A percentile compares a stretch with the other conserved stretches of the same genome.
These are phyloP conservation scores for Chelon auratus DNA, from an alignment of 2,797 vertebrate species.

Conservation along the genomic window DNA sequence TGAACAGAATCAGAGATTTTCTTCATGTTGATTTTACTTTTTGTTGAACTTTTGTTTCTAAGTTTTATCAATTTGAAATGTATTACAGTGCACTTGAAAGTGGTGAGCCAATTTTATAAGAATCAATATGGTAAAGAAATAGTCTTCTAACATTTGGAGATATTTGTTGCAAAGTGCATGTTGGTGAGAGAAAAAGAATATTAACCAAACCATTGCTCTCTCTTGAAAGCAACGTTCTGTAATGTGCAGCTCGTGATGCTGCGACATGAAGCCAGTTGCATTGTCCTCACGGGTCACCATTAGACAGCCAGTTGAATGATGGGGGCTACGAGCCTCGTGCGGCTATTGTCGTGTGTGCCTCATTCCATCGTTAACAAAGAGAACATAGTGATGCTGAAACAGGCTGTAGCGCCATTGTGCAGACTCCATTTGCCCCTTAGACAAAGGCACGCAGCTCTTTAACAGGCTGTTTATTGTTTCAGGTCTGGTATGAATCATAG, in stretches of 20 bases:
- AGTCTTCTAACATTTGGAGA: neutral
- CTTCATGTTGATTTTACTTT: too few species aligned
- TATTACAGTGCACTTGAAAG: too few species aligned
- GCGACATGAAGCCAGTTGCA: slow-evolving; percentile 34
- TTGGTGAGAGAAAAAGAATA: slow-evolving; percentile 9
- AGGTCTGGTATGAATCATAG: slow-evolving; percentile 5
- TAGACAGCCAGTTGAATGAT: slow-evolving; percentile 51
- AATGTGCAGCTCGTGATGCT: slow-evolving; percentile 18
- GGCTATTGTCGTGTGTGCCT: slow-evolving; percentile 57
- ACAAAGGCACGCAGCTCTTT: slow-evolving; percentile 47
- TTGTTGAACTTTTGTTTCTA: too few species aligned
- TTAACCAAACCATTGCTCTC: slow-evolving; percentile 17
- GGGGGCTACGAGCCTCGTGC: slow-evolving; percentile 36
- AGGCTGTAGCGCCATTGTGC: slow-evolving; percentile 54
- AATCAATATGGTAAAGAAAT: too few species aligned
- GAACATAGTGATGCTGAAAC: slow-evolving; percentile 62
- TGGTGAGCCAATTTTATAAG: too few species aligned
- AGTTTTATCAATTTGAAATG: too few species aligned
- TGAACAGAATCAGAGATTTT: too few species aligned
- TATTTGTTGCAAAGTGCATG: slow-evolving; percentile 7
- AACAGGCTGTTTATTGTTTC: slow-evolving; percentile 48
- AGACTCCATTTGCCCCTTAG: slow-evolving; percentile 46
- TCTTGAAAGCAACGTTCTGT: slow-evolving; percentile 25
- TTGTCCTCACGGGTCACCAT: slow-evolving; percentile 51
- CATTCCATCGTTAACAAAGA: slow-evolving; percentile 69